Evolutionary conservation across 2,113 vertebrate species (phyloP).

Genomic region (Microtus montanus): DNA sequence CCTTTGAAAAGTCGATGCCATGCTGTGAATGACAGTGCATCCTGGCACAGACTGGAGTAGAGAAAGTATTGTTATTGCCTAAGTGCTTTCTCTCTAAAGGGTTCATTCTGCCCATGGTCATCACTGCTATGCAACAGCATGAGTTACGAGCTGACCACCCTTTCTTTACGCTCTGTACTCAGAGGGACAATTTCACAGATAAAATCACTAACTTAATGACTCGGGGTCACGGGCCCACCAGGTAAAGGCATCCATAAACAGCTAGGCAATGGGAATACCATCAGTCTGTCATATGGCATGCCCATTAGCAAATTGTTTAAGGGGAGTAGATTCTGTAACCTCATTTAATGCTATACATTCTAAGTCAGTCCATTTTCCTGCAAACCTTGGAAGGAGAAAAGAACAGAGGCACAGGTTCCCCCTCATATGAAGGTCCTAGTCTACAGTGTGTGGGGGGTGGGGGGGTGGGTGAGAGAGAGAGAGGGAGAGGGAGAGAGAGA

Average conservation of each 20-base stretch:
- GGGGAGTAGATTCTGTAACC: background rate
- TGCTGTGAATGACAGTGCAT: background rate
- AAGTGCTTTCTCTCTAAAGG: background rate
- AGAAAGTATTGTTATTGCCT: slow-evolving; percentile 24
- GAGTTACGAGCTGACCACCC: slow-evolving; percentile 43
- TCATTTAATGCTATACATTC: background rate
- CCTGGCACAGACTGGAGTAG: background rate
- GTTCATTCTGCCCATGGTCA: background rate
- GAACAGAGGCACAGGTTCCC: background rate
- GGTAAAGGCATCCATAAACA: slow-evolving; percentile 42
- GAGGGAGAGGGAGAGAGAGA: too few species aligned
- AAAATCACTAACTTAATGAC: slow-evolving; percentile 71
- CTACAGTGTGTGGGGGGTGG: background rate
- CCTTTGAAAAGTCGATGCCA: background rate
- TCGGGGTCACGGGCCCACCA: background rate
- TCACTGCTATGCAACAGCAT: background rate
- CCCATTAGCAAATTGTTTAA: background rate
- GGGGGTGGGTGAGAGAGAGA: background rate
- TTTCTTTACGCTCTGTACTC: slow-evolving; percentile 59
- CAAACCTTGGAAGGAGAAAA: background rate
- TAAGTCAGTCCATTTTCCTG: background rate
- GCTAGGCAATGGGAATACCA: background rate
- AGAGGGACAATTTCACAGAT: slow-evolving; percentile 57
- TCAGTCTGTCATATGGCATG: background rate
- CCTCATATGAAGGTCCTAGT: background rate